Conservation (phyloP, 1,140 invertebrate species). For the Nephila pilipes region DNA sequence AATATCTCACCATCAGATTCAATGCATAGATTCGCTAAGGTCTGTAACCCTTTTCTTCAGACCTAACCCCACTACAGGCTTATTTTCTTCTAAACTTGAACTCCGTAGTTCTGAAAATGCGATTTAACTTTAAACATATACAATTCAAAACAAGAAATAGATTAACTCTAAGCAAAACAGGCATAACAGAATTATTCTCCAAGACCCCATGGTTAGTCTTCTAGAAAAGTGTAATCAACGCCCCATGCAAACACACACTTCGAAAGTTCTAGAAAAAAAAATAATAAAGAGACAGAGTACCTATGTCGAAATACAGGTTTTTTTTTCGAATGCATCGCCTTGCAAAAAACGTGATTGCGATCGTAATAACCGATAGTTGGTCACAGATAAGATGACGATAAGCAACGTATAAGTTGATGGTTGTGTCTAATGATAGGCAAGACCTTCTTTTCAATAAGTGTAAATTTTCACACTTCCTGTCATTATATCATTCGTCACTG, state of each 20-base stretch:
- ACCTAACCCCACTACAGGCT: too few relatives aligned
- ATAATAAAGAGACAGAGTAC: not conserved
- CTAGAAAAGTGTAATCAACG: conserved; percentile 25
- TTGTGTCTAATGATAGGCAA: conserved; percentile 53
- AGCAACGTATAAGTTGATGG: conserved; percentile 26
- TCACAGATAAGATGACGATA: conserved; percentile 57
- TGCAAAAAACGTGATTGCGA: conserved; percentile 53
- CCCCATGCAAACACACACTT: not conserved
- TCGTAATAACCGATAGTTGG: conserved; percentile 68
- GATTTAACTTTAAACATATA: too few relatives aligned
- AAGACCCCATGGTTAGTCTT: not conserved
- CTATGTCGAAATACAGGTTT: conserved; percentile 46
- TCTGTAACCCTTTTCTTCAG: too few relatives aligned
- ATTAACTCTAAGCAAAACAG: too few relatives aligned
- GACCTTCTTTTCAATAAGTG: conserved; percentile 65
- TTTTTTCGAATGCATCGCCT: conserved; percentile 22
- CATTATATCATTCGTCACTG: conserved; percentile 73
- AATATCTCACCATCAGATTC: too few relatives aligned
- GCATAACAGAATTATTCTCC: not conserved
- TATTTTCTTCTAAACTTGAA: too few relatives aligned
- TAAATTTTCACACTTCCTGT: conserved; percentile 75
- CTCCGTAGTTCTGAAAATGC: too few relatives aligned
- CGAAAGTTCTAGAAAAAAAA: not conserved
- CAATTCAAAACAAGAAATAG: too few relatives aligned
- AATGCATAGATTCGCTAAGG: too few relatives aligned